phyloP scores from a whole-genome alignment of 2,113 vertebrate genomes.

The Cettia cetti region DNA sequence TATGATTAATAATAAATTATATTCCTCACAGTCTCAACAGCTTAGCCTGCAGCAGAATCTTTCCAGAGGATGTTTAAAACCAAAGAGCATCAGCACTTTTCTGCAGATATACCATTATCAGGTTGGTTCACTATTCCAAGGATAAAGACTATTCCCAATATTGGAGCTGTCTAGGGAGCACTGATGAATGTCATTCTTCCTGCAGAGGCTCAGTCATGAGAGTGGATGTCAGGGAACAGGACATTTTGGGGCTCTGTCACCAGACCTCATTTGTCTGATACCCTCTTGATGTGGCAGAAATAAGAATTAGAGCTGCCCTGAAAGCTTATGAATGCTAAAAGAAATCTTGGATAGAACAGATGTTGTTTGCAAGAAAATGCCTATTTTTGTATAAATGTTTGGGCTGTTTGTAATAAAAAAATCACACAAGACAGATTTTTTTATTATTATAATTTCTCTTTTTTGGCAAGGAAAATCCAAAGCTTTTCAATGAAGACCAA shows the following conservation, averaged over 20 bases:
- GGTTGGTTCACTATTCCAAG: neutral
- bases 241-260: neutral
- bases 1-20: neutral
- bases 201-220: neutral
- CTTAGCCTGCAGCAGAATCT: neutral
- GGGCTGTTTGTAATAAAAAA: conserved; percentile 15
- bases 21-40: neutral
- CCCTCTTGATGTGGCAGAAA: neutral
- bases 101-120: neutral
- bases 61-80: neutral
- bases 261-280: neutral
- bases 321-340: neutral
- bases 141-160: neutral
- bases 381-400: conserved; percentile 1
- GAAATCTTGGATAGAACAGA: neutral
- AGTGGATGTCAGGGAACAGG: neutral
- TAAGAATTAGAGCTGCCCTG: neutral
- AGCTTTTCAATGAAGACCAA: neutral
- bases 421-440: neutral
- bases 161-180: neutral
- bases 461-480: neutral
- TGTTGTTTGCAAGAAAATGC: neutral
- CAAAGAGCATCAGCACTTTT: neutral
- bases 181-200: neutral
- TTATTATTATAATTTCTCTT: neutral